Conservation (phyloP, 2,113 vertebrate species). For the Vicugna pacos region DNA sequence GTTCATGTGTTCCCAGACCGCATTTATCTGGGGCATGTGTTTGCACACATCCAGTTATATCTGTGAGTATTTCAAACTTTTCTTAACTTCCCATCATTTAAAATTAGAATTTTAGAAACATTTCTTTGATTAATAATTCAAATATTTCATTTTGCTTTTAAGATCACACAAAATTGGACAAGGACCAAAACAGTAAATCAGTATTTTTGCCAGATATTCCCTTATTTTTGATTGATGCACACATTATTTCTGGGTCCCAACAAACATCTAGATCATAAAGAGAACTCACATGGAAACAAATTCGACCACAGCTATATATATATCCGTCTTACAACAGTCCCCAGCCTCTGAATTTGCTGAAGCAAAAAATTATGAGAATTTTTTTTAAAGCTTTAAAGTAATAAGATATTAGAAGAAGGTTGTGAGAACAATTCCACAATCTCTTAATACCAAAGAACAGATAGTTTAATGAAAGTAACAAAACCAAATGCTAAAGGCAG, state of each 20-base stretch:
- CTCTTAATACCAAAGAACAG: background rate
- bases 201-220: background rate
- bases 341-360: background rate
- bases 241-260: background rate
- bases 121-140: slow-evolving; percentile 20
- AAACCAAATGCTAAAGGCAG: background rate
- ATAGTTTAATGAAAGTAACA: background rate
- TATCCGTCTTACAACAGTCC: background rate
- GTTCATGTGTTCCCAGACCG: background rate
- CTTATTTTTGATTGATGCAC: background rate
- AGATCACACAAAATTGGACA: background rate
- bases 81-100: slow-evolving; percentile 1
- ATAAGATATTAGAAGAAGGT: background rate
- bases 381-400: slow-evolving; percentile 7
- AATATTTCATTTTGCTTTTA: slow-evolving; percentile 47
- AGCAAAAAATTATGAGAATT: background rate
- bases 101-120: slow-evolving; percentile 37
- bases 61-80: background rate
- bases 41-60: background rate
- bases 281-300: background rate
- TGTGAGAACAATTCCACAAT: background rate
- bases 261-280: background rate
- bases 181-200: background rate
- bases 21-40: background rate
- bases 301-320: background rate